Evolutionary conservation across 2,888 invertebrate species (phyloP).

Genomic region (Callyntrura guangdongensis): DNA sequence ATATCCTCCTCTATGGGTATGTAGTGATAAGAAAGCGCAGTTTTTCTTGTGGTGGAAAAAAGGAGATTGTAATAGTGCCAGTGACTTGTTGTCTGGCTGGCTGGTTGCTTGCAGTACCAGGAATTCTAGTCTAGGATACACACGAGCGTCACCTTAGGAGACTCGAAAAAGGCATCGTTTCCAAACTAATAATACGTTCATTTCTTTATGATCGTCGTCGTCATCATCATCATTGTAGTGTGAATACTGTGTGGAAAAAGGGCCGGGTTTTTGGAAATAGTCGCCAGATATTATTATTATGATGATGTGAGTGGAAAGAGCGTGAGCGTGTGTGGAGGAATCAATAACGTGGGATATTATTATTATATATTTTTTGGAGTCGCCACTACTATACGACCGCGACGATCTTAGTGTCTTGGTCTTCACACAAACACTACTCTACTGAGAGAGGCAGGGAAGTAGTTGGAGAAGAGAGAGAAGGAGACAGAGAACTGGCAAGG

Average conservation of each 20-base stretch:
- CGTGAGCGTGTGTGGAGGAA: slow-evolving; percentile 49
- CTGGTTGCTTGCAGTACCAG: neutral
- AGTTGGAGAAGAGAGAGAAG: neutral
- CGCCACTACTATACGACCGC: no score
- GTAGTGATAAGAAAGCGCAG: no score
- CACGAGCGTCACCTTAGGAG: neutral
- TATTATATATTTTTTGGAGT: neutral
- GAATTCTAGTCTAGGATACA: no score
- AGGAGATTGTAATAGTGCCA: neutral
- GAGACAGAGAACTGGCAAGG: neutral
- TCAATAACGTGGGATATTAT: slow-evolving; percentile 56
- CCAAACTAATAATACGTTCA: slow-evolving; percentile 37
- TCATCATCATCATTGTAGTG: slow-evolving; percentile 6
- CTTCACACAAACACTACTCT: neutral
- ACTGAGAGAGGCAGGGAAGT: neutral
- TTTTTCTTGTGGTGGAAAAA: neutral
- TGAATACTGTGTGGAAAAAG: neutral
- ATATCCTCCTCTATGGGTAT: neutral
- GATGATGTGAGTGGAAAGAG: neutral
- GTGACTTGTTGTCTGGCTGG: slow-evolving; percentile 61
- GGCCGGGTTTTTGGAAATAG: slow-evolving; percentile 4
- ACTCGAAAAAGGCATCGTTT: neutral
- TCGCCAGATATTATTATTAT: neutral
- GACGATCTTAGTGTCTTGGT: neutral
- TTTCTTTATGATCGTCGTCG: neutral